These are phyloP conservation scores for Acanthornis magna DNA, from an alignment of 2,797 vertebrate species.

Conservation along the genomic window DNA sequence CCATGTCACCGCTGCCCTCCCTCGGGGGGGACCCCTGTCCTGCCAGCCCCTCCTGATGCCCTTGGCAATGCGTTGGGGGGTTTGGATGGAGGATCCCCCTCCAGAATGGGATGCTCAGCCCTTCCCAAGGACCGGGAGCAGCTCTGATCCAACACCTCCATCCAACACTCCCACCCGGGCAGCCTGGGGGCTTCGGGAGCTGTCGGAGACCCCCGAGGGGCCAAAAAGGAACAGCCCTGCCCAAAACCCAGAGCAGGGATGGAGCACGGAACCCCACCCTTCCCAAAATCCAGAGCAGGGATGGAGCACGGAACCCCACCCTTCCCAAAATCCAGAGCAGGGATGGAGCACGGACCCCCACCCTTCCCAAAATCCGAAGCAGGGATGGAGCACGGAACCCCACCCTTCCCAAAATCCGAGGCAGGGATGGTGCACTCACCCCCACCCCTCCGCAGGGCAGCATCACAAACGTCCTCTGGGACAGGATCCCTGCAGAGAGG, in stretches of 20 bases:
- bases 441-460: conserved; percentile 90
- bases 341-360: no score
- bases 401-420: background rate
- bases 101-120: background rate
- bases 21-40: rapidly evolving
- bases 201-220: background rate
- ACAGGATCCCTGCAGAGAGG: conserved; percentile 80
- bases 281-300: conserved; percentile 30
- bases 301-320: conserved; percentile 68
- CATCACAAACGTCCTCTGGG: conserved; percentile 85
- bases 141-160: background rate
- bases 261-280: conserved; percentile 77
- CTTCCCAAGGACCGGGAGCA: background rate
- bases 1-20: background rate
- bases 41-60: background rate
- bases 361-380: rapidly evolving
- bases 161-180: background rate
- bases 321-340: conserved; percentile 67
- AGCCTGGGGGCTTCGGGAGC: background rate
- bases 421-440: background rate
- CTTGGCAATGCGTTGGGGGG: background rate
- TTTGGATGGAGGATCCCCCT: background rate
- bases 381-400: background rate
- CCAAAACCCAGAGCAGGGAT: rapidly evolving
- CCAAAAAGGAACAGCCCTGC: background rate